Evolutionary conservation across 2,888 invertebrate genomes (phyloP), one percentile per base, ranked within the genome.

Genomic region (Linyphia triangularis): DNA sequence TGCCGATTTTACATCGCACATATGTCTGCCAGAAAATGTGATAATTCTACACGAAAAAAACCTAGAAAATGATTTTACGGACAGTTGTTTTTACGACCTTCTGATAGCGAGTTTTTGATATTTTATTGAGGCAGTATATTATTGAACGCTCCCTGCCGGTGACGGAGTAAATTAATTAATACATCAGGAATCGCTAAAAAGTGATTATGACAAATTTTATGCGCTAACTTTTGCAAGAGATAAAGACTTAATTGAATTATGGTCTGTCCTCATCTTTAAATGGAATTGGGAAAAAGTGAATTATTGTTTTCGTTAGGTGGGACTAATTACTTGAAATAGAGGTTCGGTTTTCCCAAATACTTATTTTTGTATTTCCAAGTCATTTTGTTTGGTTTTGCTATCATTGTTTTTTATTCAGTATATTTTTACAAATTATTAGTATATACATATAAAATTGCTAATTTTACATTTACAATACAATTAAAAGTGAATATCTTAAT

Each of bases 241-340:
- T 37, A 69, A 19, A 22, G 13, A 69, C 37, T 24, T 37, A 69
- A 69, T 69, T 69, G 37, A 28, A 37, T 69, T 69, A n/a, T 13
- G 13, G 51, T 51, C 13, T 51, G 13, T 7, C n/a, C 16, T 5
- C 51, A 51, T 13, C 51, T 51, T 51, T 4, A 33, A 33, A 6
- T 33, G 33, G 33, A 33, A 33, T 9, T 33, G 33, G 9, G 33
- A 33, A 33, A n/a, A n/a, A n/a, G n/a, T n/a, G n/a, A n/a, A n/a
- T n/a, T n/a, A n/a, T n/a, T n/a, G n/a, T n/a, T n/a, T n/a, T n/a
- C n/a, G n/a, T n/a, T n/a, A n/a, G n/a, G n/a, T n/a, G n/a, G n/a
- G n/a, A n/a, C n/a, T n/a, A n/a, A n/a, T n/a, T n/a, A n/a, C n/a
- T n/a, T n/a, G n/a, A n/a, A n/a, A n/a, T n/a, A n/a, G n/a, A n/a